Evolutionary conservation across 2,797 vertebrate genomes (phyloP).

Genomic region (Mionectes olivaceus): DNA sequence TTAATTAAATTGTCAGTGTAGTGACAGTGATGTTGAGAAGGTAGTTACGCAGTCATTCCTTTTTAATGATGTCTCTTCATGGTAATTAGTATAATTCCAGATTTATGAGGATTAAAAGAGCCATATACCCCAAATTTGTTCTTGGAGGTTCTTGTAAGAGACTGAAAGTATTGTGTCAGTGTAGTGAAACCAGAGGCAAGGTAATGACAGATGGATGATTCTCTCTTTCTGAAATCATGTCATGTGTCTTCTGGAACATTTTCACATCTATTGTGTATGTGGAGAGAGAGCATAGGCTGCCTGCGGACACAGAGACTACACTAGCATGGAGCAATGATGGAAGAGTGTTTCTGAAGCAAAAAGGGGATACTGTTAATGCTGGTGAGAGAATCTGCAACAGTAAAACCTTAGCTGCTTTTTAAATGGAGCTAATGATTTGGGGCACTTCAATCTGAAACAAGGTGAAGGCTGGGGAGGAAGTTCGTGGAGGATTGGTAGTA

Average conservation of each 20-base stretch:
- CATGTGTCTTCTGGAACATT: neutral
- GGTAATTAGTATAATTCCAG: conserved; percentile 64
- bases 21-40: conserved; percentile 52
- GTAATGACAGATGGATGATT: neutral
- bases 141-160: conserved; percentile 25
- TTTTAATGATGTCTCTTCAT: conserved; percentile 49
- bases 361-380: neutral
- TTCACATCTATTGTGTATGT: neutral
- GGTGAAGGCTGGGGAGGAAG: neutral
- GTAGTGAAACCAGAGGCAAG: conserved; percentile 14
- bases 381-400: neutral
- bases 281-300: neutral
- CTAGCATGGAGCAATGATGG: neutral
- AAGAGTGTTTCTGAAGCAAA: neutral
- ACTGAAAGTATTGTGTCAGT: neutral
- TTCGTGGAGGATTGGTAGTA: neutral
- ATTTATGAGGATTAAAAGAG: conserved; percentile 63
- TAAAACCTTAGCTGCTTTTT: neutral
- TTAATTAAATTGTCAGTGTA: conserved; percentile 70
- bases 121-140: conserved; percentile 6
- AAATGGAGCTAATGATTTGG: neutral
- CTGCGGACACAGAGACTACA: fast-evolving
- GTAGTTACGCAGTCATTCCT: conserved; percentile 36
- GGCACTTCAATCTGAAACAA: neutral
- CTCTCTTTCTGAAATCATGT: conserved; percentile 12